These are phyloP conservation scores for Eriocheir sinensis DNA, from an alignment of 1,140 invertebrate species.

Conservation along the genomic window DNA sequence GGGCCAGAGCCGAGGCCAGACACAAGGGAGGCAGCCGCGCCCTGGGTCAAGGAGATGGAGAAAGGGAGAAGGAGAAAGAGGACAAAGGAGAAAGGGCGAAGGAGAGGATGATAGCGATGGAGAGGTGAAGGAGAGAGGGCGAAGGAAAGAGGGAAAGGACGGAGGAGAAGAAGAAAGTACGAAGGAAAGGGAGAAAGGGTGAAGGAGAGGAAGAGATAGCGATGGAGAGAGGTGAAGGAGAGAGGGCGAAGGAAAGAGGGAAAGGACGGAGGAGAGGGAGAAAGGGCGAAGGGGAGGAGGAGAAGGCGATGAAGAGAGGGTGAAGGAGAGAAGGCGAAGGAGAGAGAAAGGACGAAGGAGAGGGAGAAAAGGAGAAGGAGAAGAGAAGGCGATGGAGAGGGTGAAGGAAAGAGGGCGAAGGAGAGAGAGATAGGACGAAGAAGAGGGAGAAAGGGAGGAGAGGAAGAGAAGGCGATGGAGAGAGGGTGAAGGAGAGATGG, in stretches of 20 bases:
- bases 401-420: neutral
- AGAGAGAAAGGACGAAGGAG: neutral
- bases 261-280: slow-evolving; percentile 53
- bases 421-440: slow-evolving; percentile 35
- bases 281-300: neutral
- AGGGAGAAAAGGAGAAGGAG: neutral
- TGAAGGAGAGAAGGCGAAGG: neutral
- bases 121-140: too few relatives aligned
- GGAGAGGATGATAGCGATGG: too few relatives aligned
- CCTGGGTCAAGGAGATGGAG: too few relatives aligned
- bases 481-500: slow-evolving; percentile 40
- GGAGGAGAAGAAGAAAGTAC: neutral
- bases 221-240: slow-evolving; percentile 18
- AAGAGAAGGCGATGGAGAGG: neutral
- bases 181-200: too few relatives aligned
- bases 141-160: neutral
- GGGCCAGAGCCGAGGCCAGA: too few relatives aligned
- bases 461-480: neutral
- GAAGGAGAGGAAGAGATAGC: neutral
- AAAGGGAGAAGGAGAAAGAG: too few relatives aligned
- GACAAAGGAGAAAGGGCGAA: too few relatives aligned
- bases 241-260: slow-evolving; percentile 16
- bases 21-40: too few relatives aligned
- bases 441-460: neutral
- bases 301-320: neutral